A percentile compares a stretch with the other conserved stretches of the same genome.
Evolutionary conservation across 1,140 invertebrate genomes (phyloP).

Genomic region (Bathynomus jamesi): DNA sequence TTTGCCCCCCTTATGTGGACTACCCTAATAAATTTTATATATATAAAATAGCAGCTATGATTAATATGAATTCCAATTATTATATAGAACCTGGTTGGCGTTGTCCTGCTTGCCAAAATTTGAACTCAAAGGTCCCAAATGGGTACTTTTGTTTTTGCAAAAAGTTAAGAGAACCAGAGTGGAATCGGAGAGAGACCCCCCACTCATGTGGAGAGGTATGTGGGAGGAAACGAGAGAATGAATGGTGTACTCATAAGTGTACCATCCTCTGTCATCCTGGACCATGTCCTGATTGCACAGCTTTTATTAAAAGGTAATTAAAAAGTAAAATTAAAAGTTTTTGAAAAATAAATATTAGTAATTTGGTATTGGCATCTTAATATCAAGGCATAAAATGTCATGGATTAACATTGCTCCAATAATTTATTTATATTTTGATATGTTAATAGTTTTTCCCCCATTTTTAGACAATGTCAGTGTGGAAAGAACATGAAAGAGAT

Average conservation of each 20-base stretch:
- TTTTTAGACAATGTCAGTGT: conserved; percentile 59
- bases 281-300: conserved; percentile 64
- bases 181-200: conserved; percentile 63
- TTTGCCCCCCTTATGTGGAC: too few relatives aligned
- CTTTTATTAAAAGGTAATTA: conserved; percentile 48
- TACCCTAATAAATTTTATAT: too few relatives aligned
- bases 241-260: conserved; percentile 70
- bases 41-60: too few relatives aligned
- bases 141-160: conserved; percentile 79
- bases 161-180: conserved; percentile 61
- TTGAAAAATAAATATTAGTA: too few relatives aligned
- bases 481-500: conserved; percentile 58
- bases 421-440: too few relatives aligned
- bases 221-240: conserved; percentile 48
- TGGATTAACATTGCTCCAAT: too few relatives aligned
- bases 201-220: conserved; percentile 86
- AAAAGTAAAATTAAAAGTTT: too few relatives aligned
- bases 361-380: too few relatives aligned
- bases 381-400: too few relatives aligned
- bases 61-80: too few relatives aligned
- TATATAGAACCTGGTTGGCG: conserved; percentile 69
- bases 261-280: conserved; percentile 84
- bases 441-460: too few relatives aligned
- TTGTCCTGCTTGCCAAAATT: conserved; percentile 83
- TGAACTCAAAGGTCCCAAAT: conserved; percentile 56